Percentiles rank a stretch among this genome's conserved stretches.
phyloP scores from a whole-genome alignment of 2,797 vertebrate species.

The Brachyrhaphis roseni region DNA sequence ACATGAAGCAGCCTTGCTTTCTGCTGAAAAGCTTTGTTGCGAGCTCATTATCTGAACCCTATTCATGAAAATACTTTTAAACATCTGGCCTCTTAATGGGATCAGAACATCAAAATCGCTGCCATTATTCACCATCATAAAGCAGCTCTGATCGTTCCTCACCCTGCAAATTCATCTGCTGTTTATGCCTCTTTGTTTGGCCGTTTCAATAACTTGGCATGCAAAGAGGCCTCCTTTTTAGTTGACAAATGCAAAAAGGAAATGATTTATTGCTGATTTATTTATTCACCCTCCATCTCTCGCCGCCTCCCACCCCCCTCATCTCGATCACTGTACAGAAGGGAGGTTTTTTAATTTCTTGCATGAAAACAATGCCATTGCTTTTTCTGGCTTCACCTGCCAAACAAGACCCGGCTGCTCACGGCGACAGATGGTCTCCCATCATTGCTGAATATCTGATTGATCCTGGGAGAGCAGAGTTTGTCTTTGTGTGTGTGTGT shows the following conservation, averaged over 20 bases:
- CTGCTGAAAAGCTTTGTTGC: slow-evolving; percentile 28
- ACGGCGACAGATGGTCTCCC: slow-evolving; percentile 85
- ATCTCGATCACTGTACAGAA: slow-evolving; percentile 78
- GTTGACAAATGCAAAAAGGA: slow-evolving; percentile 84
- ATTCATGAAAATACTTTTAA: slow-evolving; percentile 76
- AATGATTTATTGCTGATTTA: slow-evolving; percentile 85
- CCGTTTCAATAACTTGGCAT: slow-evolving; percentile 82
- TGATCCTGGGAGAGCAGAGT: slow-evolving; percentile 76
- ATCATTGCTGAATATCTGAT: slow-evolving; percentile 84
- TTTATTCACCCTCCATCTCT: slow-evolving; percentile 76
- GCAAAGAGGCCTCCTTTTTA: slow-evolving; percentile 78
- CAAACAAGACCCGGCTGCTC: slow-evolving; percentile 79
- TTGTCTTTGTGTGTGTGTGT: slow-evolving; percentile 8
- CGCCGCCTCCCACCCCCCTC: slow-evolving; percentile 68
- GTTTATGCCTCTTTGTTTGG: slow-evolving; percentile 78
- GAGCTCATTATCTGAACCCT: slow-evolving; percentile 73
- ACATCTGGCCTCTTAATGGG: slow-evolving; percentile 81
- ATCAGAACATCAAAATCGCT: slow-evolving; percentile 75
- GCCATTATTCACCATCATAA: slow-evolving; percentile 80
- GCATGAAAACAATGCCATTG: slow-evolving; percentile 85
- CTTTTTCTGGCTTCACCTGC: slow-evolving; percentile 80
- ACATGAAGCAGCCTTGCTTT: slow-evolving; percentile 42
- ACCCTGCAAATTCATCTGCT: slow-evolving; percentile 78
- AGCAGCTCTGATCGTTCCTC: slow-evolving; percentile 72
- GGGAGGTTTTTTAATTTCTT: slow-evolving; percentile 81